Evolutionary conservation across 2,797 vertebrate genomes (phyloP).

Genomic region (Bovichtus variegatus): DNA sequence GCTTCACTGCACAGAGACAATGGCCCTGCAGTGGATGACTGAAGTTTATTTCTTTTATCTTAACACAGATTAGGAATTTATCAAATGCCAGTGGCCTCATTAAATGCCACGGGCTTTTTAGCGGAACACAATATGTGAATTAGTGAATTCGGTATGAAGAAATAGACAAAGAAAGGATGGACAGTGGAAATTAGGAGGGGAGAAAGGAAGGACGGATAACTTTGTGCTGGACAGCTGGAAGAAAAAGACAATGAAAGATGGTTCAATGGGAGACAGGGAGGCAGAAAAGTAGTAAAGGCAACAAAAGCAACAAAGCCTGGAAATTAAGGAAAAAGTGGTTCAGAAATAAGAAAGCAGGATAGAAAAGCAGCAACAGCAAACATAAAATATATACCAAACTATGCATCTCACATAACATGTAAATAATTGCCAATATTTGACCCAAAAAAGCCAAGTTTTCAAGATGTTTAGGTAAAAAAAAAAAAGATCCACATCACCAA

Average conservation of each 20-base stretch:
- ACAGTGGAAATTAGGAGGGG: background rate
- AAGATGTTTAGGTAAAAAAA: background rate
- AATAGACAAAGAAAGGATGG: background rate
- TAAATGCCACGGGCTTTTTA: background rate
- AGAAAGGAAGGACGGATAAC: background rate
- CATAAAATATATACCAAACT: background rate
- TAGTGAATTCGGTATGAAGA: background rate
- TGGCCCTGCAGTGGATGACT: background rate
- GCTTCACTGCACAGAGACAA: conserved; percentile 38
- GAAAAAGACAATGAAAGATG: background rate
- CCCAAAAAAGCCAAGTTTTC: background rate
- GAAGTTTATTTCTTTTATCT: conserved; percentile 24
- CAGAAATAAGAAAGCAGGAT: background rate
- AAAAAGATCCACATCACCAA: background rate
- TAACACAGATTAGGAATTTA: conserved; percentile 10
- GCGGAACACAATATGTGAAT: background rate
- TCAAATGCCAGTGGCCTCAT: conserved; percentile 9
- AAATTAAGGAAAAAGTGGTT: background rate
- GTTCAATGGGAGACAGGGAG: background rate
- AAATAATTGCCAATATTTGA: background rate
- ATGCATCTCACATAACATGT: background rate
- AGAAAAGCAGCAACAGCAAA: background rate
- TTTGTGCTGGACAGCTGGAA: background rate
- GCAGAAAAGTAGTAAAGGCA: background rate
- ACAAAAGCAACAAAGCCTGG: background rate